Percentiles rank a stretch among this genome's conserved stretches.
Conservation (phyloP, 2,888 invertebrate species). For the Archips xylosteana region DNA sequence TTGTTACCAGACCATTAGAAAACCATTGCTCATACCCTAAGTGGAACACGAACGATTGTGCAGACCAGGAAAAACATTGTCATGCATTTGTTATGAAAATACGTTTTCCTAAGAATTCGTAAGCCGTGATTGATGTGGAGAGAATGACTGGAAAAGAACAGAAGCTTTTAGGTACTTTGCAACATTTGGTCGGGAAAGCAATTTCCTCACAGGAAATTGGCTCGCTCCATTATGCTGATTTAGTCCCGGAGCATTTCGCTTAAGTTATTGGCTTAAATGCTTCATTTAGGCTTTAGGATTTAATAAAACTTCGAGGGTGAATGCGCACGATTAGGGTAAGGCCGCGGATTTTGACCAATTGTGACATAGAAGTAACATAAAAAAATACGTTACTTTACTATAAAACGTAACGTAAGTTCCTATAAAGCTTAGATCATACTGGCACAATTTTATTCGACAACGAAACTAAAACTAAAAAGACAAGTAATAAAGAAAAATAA, state of each 20-base stretch:
- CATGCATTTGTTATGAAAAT: constrained; percentile 62
- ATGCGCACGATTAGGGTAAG: constrained; percentile 8
- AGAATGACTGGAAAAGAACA: constrained; percentile 63
- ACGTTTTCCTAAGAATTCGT: constrained; percentile 48
- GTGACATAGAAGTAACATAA: no score
- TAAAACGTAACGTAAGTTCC: no score
- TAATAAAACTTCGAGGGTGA: constrained; percentile 26
- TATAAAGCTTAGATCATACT: no score
- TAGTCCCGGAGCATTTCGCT: constrained; percentile 47
- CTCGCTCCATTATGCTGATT: constrained; percentile 58
- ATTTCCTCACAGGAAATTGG: constrained; percentile 82
- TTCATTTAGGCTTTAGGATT: constrained; percentile 35
- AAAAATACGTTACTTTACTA: no score
- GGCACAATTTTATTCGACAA: no score
- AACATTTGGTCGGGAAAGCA: constrained; percentile 63
- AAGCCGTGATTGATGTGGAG: constrained; percentile 62
- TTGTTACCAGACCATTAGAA: constrained; percentile 36
- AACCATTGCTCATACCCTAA: constrained; percentile 36
- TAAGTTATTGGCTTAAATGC: constrained; percentile 43
- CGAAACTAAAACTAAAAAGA: no score
- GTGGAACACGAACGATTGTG: constrained; percentile 41
- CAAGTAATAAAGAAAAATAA: no score
- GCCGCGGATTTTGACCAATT: no score
- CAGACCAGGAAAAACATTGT: constrained; percentile 50
- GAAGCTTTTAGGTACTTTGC: constrained; percentile 71